Conservation (phyloP, 2,888 invertebrate genomes). For the Diplazon laetatorius region DNA sequence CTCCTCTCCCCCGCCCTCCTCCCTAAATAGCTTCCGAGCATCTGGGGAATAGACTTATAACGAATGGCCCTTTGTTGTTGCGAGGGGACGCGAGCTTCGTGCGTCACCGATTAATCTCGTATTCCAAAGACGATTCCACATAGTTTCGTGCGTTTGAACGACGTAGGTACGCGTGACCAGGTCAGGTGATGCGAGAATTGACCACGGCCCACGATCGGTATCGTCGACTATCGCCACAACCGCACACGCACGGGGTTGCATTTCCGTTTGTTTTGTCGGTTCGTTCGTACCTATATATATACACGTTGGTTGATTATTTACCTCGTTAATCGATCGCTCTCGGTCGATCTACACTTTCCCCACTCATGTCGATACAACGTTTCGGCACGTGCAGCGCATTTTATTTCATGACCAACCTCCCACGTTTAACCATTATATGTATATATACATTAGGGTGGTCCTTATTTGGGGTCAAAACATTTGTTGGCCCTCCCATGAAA, state of each 20-base stretch:
- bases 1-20: no score
- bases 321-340: slow-evolving; percentile 61
- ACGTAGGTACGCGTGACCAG: neutral
- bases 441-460: no score
- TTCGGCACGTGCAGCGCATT: slow-evolving; percentile 14
- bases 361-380: slow-evolving; percentile 4
- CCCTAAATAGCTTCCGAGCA: no score
- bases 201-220: slow-evolving; percentile 2
- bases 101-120: no score
- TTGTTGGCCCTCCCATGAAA: no score
- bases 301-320: slow-evolving; percentile 59
- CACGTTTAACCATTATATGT: no score
- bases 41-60: no score
- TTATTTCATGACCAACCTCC: slow-evolving; percentile 43
- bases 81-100: no score
- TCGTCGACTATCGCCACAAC: neutral
- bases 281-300: no score
- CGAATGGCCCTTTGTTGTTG: no score
- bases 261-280: slow-evolving; percentile 45
- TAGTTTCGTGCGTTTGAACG: slow-evolving; percentile 6
- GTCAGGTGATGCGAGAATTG: slow-evolving; percentile 1
- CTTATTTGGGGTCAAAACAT: no score
- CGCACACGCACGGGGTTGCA: neutral
- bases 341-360: neutral
- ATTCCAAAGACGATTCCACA: no score